Evolutionary conservation across 2,888 invertebrate genomes (phyloP).

Genomic region (Malacosoma neustria): DNA sequence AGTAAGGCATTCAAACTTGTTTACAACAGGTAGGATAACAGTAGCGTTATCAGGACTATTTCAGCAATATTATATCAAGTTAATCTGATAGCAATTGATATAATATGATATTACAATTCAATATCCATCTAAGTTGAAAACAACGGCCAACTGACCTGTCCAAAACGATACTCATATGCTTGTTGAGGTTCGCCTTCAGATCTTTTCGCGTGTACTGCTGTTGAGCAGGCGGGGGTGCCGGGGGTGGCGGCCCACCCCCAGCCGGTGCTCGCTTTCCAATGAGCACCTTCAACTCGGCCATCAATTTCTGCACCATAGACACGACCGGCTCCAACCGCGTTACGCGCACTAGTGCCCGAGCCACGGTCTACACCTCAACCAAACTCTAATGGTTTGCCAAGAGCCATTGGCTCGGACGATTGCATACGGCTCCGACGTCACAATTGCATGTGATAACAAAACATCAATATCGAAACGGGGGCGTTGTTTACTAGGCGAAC

Average conservation of each 20-base stretch:
- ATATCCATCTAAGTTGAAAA: background rate
- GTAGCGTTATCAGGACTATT: background rate
- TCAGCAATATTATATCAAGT: background rate
- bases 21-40: background rate
- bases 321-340: conserved; percentile 51
- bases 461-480: conserved; percentile 57
- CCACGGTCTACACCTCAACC: conserved; percentile 39
- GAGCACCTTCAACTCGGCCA: conserved; percentile 71
- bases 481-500: conserved; percentile 63
- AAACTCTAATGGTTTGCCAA: conserved; percentile 54
- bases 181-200: conserved; percentile 67
- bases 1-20: background rate
- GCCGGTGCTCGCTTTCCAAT: conserved; percentile 65
- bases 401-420: conserved; percentile 58
- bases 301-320: conserved; percentile 70
- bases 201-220: conserved; percentile 62
- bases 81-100: background rate
- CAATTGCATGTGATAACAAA: conserved; percentile 58
- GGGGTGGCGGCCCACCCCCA: conserved; percentile 35
- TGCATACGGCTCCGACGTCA: conserved; percentile 59
- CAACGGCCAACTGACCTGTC: conserved; percentile 56
- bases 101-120: background rate
- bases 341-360: conserved; percentile 46
- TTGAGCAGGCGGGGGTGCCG: conserved; percentile 31
- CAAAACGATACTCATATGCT: conserved; percentile 71